Evolutionary conservation across 2,797 vertebrate genomes (phyloP).

Genomic region (Notamacropus eugenii): DNA sequence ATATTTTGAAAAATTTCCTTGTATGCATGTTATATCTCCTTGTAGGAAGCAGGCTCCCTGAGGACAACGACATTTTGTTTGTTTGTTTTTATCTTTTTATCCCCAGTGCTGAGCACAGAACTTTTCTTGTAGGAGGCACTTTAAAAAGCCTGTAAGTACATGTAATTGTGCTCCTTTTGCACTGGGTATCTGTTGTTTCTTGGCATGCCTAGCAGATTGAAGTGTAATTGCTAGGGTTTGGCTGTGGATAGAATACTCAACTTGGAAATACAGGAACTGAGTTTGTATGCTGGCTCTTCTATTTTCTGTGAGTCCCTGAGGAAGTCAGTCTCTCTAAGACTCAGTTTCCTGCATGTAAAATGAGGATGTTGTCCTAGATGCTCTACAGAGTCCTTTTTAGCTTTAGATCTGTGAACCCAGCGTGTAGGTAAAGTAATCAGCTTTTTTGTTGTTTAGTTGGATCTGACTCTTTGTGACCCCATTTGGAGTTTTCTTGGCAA

Average conservation of each 20-base stretch:
- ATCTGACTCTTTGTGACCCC: not conserved
- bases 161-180: not conserved
- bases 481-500: not conserved
- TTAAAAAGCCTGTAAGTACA: not conserved
- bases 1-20: not conserved
- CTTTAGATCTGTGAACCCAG: not conserved
- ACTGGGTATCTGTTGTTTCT: not conserved
- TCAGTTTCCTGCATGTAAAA: not conserved
- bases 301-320: not conserved
- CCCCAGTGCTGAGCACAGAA: not conserved
- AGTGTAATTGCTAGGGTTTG: not conserved
- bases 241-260: not conserved
- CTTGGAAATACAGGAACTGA: not conserved
- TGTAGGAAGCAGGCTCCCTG: not conserved
- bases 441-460: not conserved
- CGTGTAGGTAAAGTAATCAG: not conserved
- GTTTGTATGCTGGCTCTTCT: not conserved
- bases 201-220: not conserved
- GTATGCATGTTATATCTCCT: not conserved
- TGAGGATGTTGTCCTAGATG: not conserved
- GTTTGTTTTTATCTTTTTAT: not conserved
- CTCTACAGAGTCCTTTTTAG: not conserved
- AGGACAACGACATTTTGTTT: not conserved
- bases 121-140: not conserved
- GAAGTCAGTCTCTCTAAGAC: not conserved